Percentiles rank a stretch among this genome's conserved stretches.
Evolutionary conservation across 2,797 vertebrate species (phyloP).

Genomic region (Pangasius sanitwongsei): DNA sequence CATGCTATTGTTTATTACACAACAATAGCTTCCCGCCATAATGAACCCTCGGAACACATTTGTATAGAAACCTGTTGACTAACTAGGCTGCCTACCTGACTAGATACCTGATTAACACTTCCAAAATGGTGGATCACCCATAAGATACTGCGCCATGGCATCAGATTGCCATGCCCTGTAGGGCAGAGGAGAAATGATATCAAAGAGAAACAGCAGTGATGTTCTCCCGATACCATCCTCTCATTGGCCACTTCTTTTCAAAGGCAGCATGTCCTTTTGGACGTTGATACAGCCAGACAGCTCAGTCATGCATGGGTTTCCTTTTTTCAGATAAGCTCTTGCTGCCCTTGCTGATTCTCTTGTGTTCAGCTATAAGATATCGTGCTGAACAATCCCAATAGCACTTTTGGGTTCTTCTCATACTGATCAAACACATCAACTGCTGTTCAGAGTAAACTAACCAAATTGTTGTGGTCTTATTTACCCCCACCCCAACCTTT

Average conservation of each 20-base stretch:
- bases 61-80: not conserved
- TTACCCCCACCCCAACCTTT: not conserved
- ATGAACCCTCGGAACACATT: not conserved
- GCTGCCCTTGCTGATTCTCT: not conserved
- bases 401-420: not conserved
- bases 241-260: not conserved
- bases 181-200: not conserved
- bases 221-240: not conserved
- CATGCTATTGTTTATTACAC: not conserved
- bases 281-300: not conserved
- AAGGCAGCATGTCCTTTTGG: constrained; percentile 1
- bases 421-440: not conserved
- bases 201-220: not conserved
- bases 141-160: not conserved
- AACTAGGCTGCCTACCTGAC: not conserved
- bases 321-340: not conserved
- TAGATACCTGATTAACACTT: not conserved
- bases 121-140: not conserved
- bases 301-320: too few species aligned
- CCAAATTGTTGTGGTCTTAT: not conserved
- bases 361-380: not conserved
- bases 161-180: not conserved
- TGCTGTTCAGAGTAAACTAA: not conserved
- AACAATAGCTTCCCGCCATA: not conserved
- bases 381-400: not conserved